phyloP scores from a whole-genome alignment of 2,113 vertebrate genomes.

The Indicator indicator region DNA sequence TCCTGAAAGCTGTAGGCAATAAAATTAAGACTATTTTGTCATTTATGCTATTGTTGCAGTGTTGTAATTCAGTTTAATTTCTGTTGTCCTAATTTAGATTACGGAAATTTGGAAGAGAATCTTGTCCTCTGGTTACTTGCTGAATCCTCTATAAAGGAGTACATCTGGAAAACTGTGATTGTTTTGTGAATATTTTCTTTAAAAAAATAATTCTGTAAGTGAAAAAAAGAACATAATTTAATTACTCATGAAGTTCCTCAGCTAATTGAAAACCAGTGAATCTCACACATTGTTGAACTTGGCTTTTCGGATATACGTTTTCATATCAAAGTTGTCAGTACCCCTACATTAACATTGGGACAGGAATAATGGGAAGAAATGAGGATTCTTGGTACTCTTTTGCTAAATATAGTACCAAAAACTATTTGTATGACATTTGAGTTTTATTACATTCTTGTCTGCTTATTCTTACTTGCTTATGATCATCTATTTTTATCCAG shows the following conservation, averaged over 20 bases:
- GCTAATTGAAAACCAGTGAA: not conserved
- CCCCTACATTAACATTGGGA: not conserved
- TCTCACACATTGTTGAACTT: not conserved
- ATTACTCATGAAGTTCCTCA: not conserved
- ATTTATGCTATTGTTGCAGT: not conserved
- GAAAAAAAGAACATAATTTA: rapidly evolving
- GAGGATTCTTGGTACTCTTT: not conserved
- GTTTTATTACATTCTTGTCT: not conserved
- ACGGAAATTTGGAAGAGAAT: not conserved
- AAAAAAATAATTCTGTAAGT: not conserved
- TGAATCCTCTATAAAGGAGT: not conserved
- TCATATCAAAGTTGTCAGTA: not conserved
- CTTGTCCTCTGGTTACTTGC: not conserved
- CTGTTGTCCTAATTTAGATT: not conserved
- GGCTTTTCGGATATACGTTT: not conserved
- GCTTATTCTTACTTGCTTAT: not conserved
- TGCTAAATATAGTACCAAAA: not conserved
- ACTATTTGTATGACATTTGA: not conserved
- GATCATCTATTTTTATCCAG: not conserved
- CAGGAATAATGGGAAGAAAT: not conserved
- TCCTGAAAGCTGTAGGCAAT: conserved; percentile 16
- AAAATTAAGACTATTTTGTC: not conserved
- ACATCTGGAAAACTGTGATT: not conserved
- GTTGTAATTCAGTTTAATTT: not conserved
- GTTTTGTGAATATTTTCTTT: not conserved